A percentile compares a stretch with the other conserved stretches of the same genome.
phyloP scores from a whole-genome alignment of 2,797 vertebrate genomes.

The Neomorphus geoffroyi region DNA sequence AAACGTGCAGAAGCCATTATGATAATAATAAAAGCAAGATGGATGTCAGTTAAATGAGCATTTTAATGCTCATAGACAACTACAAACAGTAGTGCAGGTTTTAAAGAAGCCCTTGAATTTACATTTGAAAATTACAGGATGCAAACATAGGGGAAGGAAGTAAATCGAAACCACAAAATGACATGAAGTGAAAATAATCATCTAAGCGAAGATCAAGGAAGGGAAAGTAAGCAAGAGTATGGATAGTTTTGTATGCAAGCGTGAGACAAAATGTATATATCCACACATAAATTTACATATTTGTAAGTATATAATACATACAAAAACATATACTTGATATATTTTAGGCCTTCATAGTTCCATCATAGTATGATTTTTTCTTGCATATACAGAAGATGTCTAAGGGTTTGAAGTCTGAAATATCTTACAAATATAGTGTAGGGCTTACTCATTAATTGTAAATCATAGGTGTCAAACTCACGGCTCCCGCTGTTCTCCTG shows the following conservation, averaged over 20 bases:
- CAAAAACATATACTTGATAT: not conserved
- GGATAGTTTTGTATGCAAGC: not conserved
- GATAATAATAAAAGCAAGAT: not conserved
- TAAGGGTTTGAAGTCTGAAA: not conserved
- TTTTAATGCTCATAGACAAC: not conserved
- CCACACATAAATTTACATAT: not conserved
- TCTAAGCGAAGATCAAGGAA: slow-evolving; percentile 1
- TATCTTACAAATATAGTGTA: not conserved
- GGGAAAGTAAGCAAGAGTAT: not conserved
- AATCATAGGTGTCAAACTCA: no score
- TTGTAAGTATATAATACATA: not conserved
- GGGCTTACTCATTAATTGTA: not conserved
- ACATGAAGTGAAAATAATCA: not conserved
- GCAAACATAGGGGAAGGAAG: not conserved
- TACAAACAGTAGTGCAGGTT: not conserved
- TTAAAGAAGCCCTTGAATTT: not conserved
- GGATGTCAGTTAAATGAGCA: not conserved
- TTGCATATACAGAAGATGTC: not conserved
- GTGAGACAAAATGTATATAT: not conserved
- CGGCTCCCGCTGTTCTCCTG: no score
- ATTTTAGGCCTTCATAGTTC: not conserved
- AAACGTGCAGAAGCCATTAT: not conserved
- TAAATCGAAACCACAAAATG: not conserved
- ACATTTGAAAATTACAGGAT: not conserved
- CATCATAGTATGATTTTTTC: not conserved